Percentiles rank a stretch among this genome's conserved stretches.
phyloP scores from a whole-genome alignment of 2,797 vertebrate species.

The Phoxinus dragarum region DNA sequence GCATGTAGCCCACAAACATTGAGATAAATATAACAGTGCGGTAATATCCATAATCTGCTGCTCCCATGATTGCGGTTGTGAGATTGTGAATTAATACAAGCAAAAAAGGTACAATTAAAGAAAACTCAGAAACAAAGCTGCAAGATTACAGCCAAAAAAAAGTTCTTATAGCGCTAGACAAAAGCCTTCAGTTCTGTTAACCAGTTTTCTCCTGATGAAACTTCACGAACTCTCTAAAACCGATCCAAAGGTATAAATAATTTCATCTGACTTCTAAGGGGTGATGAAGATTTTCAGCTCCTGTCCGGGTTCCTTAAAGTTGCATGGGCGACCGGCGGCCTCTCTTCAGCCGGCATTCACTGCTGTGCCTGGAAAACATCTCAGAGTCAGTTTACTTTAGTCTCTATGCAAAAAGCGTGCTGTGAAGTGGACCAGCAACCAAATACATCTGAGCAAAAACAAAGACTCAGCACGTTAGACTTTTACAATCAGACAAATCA shows the following conservation, averaged over 20 bases:
- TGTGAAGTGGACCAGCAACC: neutral
- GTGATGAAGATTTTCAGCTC: neutral
- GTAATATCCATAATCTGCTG: slow-evolving; percentile 84
- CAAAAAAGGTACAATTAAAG: neutral
- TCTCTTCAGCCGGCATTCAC: neutral
- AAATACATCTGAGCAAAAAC: neutral
- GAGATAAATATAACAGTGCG: slow-evolving; percentile 86
- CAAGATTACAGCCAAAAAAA: neutral
- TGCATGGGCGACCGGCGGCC: neutral
- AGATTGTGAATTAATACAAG: neutral
- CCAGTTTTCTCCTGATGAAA: neutral
- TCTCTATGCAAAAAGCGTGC: neutral
- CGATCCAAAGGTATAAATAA: neutral
- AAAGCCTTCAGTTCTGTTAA: neutral
- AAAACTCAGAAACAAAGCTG: neutral
- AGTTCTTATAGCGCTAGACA: neutral
- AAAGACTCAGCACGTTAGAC: neutral
- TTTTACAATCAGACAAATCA: neutral
- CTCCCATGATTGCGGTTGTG: slow-evolving; percentile 76
- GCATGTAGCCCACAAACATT: slow-evolving; percentile 94
- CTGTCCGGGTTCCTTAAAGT: neutral
- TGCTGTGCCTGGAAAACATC: slow-evolving; percentile 13
- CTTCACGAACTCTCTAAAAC: neutral
- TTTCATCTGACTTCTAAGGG: neutral
- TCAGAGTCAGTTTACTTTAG: neutral